phyloP scores from a whole-genome alignment of 2,113 vertebrate species.

The Genyomyrus donnyi region DNA sequence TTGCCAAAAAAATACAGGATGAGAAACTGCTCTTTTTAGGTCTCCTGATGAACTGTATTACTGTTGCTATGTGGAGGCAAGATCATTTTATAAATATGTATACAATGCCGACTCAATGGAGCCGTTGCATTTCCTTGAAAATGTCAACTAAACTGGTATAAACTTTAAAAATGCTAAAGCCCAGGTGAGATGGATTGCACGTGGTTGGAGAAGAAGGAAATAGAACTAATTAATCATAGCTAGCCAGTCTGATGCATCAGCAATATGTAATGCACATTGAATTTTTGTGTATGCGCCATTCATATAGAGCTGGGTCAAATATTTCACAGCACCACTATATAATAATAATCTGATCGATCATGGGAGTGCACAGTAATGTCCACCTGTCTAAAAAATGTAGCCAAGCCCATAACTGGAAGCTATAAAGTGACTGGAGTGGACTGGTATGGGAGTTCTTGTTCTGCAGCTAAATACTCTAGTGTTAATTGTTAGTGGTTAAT shows the following conservation, averaged over 20 bases:
- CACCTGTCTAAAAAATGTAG: not conserved
- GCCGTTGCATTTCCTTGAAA: not conserved
- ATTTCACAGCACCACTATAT: not conserved
- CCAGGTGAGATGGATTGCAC: not conserved
- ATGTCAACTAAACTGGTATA: not conserved
- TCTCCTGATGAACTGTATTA: not conserved
- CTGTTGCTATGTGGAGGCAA: not conserved
- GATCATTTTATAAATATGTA: not conserved
- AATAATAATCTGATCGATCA: not conserved
- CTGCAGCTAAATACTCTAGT: not conserved
- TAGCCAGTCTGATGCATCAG: not conserved
- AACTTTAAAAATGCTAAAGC: not conserved
- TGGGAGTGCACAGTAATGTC: not conserved
- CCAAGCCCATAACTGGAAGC: not conserved
- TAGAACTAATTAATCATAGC: not conserved
- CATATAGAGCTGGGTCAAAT: not conserved
- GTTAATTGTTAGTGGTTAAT: conserved; percentile 4
- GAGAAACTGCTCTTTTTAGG: not conserved
- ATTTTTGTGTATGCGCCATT: conserved; percentile 1
- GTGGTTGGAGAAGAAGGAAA: not conserved
- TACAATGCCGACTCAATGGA: not conserved
- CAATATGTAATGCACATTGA: not conserved
- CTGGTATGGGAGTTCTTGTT: not conserved
- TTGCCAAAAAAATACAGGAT: not conserved
- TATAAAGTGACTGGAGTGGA: not conserved